A percentile compares a stretch with the other conserved stretches of the same genome.
Evolutionary conservation across 2,113 vertebrate genomes (phyloP).

Genomic region (Thamnaconus septentrionalis): DNA sequence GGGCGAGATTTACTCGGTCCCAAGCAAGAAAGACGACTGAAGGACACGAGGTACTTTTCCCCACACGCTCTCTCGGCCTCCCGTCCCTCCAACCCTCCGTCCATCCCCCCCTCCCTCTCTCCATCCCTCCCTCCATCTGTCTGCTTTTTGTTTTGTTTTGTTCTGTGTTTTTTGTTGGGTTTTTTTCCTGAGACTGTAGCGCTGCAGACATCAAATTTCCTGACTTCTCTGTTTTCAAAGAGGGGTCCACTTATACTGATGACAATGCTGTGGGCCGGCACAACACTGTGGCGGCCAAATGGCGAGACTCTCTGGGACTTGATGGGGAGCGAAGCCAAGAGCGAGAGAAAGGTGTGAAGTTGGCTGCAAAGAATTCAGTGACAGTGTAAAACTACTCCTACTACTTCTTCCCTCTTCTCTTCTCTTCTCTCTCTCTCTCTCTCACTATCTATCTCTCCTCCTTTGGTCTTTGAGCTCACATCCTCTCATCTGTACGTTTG

Average conservation of each 20-base stretch:
- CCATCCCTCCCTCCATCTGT: too few relatives aligned
- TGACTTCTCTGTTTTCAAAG: conserved; percentile 48
- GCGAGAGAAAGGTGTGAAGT: not conserved
- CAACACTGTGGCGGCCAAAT: not conserved
- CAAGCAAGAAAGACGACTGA: conserved; percentile 41
- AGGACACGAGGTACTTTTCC: conserved; percentile 47
- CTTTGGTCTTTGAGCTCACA: conserved; percentile 26
- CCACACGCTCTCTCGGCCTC: not conserved
- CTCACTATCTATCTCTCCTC: conserved; percentile 39
- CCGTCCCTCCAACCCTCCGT: not conserved
- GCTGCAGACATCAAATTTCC: conserved; percentile 46
- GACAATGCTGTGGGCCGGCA: conserved; percentile 24
- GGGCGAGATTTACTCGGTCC: conserved; percentile 41
- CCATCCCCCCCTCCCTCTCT: conserved; percentile 1
- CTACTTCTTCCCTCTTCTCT: conserved; percentile 13
- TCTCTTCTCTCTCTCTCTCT: conserved; percentile 48
- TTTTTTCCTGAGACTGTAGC: conserved; percentile 37
- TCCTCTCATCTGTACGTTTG: conserved; percentile 55
- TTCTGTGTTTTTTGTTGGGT: not conserved
- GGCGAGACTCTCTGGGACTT: not conserved
- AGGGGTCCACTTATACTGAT: conserved; percentile 27
- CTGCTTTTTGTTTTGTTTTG: too few relatives aligned
- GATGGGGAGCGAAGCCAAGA: too few relatives aligned
- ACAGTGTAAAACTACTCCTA: not conserved
- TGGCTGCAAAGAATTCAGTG: conserved; percentile 27